Evolutionary conservation across 2,797 vertebrate genomes (phyloP).

Genomic region (Sphenopsis melanotis): DNA sequence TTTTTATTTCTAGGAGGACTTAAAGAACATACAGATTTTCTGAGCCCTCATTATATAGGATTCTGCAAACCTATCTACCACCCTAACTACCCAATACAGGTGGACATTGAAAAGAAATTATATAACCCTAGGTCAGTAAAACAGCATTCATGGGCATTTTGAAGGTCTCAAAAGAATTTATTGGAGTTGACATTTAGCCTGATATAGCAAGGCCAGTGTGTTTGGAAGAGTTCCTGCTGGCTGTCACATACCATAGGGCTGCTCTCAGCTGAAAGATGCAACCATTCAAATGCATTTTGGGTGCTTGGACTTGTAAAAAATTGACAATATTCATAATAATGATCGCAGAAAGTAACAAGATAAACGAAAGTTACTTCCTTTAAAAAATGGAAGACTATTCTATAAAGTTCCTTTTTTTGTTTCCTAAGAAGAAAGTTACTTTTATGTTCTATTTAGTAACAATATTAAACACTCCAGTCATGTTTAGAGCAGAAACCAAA

Average conservation of each 20-base stretch:
- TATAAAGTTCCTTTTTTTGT: not conserved
- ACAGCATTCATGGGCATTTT: not conserved
- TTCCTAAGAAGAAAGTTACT: not conserved
- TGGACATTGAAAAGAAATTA: not conserved
- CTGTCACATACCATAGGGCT: not conserved
- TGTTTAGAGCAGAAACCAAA: not conserved
- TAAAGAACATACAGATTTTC: not conserved
- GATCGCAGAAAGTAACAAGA: not conserved
- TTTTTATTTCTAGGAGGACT: not conserved
- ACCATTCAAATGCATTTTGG: not conserved
- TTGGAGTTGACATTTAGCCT: not conserved
- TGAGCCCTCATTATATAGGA: not conserved
- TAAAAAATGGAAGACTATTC: not conserved
- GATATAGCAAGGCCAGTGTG: not conserved
- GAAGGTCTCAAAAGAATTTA: not conserved
- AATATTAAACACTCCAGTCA: not conserved
- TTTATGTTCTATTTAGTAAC: not conserved
- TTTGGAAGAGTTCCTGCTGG: not conserved
- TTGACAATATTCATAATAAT: not conserved
- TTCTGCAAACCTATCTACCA: not conserved
- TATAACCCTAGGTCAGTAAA: not conserved
- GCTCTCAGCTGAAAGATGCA: not conserved
- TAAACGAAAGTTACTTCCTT: not conserved
- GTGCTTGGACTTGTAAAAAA: not conserved
- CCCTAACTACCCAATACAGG: rapidly evolving